These are phyloP conservation scores for Patella vulgata DNA, from an alignment of 1,140 invertebrate genomes.

Conservation along the genomic window DNA sequence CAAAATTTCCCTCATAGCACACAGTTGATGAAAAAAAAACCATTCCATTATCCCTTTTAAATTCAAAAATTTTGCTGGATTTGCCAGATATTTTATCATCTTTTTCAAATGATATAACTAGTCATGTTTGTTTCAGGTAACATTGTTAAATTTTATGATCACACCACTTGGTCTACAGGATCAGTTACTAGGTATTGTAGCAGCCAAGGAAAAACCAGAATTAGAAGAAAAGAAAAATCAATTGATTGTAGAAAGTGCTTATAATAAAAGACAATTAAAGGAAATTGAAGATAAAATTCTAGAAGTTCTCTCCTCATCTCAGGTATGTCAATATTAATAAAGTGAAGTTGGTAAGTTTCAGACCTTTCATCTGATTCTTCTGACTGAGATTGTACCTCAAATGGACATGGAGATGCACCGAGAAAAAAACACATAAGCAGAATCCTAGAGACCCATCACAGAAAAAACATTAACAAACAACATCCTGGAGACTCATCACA, in stretches of 20 bases:
- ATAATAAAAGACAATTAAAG: conserved; percentile 87
- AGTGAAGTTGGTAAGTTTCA: neutral
- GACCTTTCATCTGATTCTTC: no score
- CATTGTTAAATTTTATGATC: conserved; percentile 67
- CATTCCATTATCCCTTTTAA: no score
- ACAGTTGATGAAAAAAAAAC: no score
- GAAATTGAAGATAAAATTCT: conserved; percentile 96
- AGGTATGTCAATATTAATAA: conserved; percentile 41
- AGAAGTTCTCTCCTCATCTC: conserved; percentile 78
- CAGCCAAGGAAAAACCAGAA: conserved; percentile 66
- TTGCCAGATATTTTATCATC: no score
- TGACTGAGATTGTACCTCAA: neutral
- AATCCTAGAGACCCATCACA: no score
- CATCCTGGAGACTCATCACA: no score
- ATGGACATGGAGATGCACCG: no score
- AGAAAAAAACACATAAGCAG: no score
- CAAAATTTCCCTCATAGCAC: no score
- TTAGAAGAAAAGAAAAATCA: conserved; percentile 93
- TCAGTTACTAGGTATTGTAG: conserved; percentile 66
- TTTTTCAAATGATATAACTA: no score
- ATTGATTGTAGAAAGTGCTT: conserved; percentile 88
- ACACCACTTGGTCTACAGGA: conserved; percentile 66
- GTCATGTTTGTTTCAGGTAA: conserved; percentile 62
- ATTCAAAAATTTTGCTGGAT: no score
- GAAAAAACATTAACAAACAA: no score